Evolutionary conservation across 2,797 vertebrate species (phyloP).

Genomic region (Lutjanus argentimaculatus): DNA sequence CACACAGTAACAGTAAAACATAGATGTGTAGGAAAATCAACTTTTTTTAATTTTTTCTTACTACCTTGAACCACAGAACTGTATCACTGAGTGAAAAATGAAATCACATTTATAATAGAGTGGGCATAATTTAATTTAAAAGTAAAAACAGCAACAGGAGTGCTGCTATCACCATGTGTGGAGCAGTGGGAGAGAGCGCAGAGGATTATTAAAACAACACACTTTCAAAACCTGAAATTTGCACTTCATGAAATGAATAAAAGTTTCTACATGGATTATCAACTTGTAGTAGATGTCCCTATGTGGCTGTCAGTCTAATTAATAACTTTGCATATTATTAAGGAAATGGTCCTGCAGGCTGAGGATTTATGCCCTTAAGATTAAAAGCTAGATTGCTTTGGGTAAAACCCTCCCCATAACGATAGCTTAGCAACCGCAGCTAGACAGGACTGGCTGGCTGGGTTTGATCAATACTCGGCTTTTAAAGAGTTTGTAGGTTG

Average conservation of each 20-base stretch:
- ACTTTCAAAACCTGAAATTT: slow-evolving; percentile 35
- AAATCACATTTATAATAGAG: slow-evolving; percentile 40
- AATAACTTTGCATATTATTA: slow-evolving; percentile 22
- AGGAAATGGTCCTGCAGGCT: not conserved
- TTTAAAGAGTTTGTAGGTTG: too few relatives aligned
- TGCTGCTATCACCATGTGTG: slow-evolving; percentile 1
- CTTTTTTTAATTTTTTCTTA: not conserved
- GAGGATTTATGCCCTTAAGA: slow-evolving; percentile 2
- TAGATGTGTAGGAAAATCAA: not conserved
- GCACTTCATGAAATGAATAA: slow-evolving; percentile 28
- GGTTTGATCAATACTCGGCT: too few relatives aligned
- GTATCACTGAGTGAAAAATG: slow-evolving; percentile 33
- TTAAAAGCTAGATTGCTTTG: slow-evolving; percentile 7
- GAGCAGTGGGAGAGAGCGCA: slow-evolving; percentile 14
- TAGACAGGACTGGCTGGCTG: too few relatives aligned
- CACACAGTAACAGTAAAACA: slow-evolving; percentile 13
- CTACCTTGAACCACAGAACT: not conserved
- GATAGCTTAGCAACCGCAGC: too few relatives aligned
- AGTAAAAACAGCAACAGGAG: slow-evolving; percentile 28
- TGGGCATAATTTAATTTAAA: slow-evolving; percentile 47
- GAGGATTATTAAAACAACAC: slow-evolving; percentile 46
- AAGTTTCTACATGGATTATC: slow-evolving; percentile 23
- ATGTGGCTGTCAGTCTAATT: slow-evolving; percentile 29
- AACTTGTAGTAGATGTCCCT: slow-evolving; percentile 17
- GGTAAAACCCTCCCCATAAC: not conserved